A percentile compares a stretch with the other conserved stretches of the same genome.
Conservation (phyloP, 2,797 vertebrate genomes). For the Denticeps clupeoides region DNA sequence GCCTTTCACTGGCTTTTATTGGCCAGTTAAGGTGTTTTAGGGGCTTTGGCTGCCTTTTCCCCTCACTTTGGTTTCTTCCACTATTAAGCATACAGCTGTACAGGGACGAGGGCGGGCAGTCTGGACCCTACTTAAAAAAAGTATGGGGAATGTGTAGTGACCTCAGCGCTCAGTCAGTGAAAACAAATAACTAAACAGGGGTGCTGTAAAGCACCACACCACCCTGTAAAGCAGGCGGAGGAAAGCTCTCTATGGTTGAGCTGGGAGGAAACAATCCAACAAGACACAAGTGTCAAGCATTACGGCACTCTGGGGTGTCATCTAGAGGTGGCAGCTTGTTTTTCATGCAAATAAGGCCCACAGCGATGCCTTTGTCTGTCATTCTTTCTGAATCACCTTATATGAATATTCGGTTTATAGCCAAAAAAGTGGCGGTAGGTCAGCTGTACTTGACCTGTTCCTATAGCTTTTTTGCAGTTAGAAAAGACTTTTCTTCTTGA, state of each 20-base stretch:
- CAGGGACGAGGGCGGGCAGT: background rate
- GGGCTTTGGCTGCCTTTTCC: conserved; percentile 15
- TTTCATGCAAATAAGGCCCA: background rate
- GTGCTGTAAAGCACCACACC: conserved; percentile 10
- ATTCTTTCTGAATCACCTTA: background rate
- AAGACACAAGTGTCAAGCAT: background rate
- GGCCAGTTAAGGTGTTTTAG: conserved; percentile 26
- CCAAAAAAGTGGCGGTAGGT: no score
- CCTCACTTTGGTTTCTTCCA: conserved; percentile 16
- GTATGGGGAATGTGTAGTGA: conserved; percentile 6
- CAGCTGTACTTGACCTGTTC: no score
- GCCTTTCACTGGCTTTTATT: conserved; percentile 23
- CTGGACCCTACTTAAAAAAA: conserved; percentile 2
- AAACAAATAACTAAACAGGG: conserved; percentile 23
- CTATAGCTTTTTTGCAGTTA: no score
- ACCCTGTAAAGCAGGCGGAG: conserved; percentile 7
- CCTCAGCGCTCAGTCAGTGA: conserved; percentile 25
- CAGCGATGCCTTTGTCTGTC: background rate
- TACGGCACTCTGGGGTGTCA: background rate
- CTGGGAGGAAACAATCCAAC: background rate
- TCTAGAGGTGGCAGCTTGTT: background rate
- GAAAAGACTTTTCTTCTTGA: no score
- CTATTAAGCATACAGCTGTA: conserved; percentile 17
- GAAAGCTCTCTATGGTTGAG: background rate
- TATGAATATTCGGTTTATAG: background rate